Evolutionary conservation across 2,888 invertebrate genomes (phyloP), one percentile per base, ranked within the genome.

Genomic region (Drosophila aldrichi): DNA sequence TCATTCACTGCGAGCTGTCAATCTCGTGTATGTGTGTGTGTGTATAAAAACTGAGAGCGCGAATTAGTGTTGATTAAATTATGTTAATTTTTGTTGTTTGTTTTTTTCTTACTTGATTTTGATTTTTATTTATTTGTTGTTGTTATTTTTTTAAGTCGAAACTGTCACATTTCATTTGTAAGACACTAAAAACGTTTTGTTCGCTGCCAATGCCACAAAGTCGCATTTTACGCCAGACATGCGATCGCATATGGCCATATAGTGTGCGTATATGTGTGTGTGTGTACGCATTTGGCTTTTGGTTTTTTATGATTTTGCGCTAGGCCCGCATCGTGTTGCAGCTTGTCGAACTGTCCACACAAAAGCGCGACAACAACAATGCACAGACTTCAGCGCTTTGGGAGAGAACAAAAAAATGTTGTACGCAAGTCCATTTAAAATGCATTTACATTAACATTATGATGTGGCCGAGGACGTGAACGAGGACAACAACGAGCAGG

Each of bases 361-460:
- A 85, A 83, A 77, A 77, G 80, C 74, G 79, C 77, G 74, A 77
- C 89, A 88, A 86, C 74, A 77, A 74, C 40, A 40, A 40, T 69
- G 65, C 64, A 9, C 4, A 34, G 49, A 51, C 66, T 38, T 66
- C 36, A 56, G 68, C 18, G 64, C 61, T 59, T 59, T 41, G 54
- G 20, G 59, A 60, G 63, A 60, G 66, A 62, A 70, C 59, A 78
- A 79, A 79, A 89, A 89, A 89, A 87, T 81, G 86, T 85, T 81
- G 86, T 90, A 85, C 88, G 83, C 89, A 79, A 85, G 90, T 91
- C 83, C 91, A 91, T 91, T 91, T 91, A 88, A 91, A 89, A 91
- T 90, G 89, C 90, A 91, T 91, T 91, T 91, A 91, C 92, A 91
- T 91, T 91, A 91, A 91, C 91, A 91, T 91, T 91, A 91, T 91